Conservation (phyloP, 2,113 vertebrate genomes). For the Brachypteracias leptosomus region DNA sequence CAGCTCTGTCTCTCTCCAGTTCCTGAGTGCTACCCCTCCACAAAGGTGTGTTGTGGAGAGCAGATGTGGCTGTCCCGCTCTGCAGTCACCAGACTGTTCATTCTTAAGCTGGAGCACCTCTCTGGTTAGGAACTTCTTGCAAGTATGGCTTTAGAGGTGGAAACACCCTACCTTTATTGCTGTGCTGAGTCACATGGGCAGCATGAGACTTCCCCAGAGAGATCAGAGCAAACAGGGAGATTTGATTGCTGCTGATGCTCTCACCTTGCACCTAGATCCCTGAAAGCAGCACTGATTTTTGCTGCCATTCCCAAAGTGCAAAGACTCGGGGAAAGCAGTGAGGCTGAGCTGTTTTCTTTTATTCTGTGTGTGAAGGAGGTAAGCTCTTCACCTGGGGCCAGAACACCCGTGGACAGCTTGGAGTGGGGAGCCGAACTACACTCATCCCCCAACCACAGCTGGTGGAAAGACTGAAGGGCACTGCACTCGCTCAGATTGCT, state of each 20-base stretch:
- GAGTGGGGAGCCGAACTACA: slow-evolving; percentile 72
- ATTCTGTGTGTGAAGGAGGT: slow-evolving; percentile 75
- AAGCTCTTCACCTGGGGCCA: slow-evolving; percentile 89
- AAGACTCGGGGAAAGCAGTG: neutral
- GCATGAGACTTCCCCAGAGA: neutral
- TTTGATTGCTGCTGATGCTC: neutral
- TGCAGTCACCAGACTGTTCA: neutral
- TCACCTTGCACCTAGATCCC: neutral
- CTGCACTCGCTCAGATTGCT: slow-evolving; percentile 85
- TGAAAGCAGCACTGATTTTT: neutral
- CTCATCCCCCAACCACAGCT: slow-evolving; percentile 71
- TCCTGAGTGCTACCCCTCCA: neutral
- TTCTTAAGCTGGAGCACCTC: neutral
- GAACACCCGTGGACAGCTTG: slow-evolving; percentile 87
- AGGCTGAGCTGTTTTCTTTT: neutral
- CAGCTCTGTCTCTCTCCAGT: neutral
- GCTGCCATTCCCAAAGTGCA: neutral
- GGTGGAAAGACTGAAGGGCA: slow-evolving; percentile 79
- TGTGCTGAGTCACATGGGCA: neutral
- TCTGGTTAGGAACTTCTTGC: neutral
- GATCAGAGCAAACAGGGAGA: neutral
- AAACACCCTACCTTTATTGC: neutral
- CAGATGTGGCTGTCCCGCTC: neutral
- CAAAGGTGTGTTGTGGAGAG: neutral
- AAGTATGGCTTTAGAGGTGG: neutral